Evolutionary conservation across 1,140 invertebrate genomes (phyloP), one percentile per base, ranked within the genome.

Genomic region (Uloborus diversus): DNA sequence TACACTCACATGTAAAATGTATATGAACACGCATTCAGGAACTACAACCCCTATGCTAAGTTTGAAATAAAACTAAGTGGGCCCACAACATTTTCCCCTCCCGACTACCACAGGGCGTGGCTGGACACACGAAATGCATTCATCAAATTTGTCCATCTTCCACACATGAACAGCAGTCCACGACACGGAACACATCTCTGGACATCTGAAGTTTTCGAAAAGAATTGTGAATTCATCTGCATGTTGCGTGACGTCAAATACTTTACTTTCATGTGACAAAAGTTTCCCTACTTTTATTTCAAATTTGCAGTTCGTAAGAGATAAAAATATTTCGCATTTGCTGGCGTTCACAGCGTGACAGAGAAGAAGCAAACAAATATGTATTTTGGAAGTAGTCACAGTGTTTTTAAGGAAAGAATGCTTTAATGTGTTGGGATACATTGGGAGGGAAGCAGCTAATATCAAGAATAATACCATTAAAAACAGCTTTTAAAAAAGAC

Each of bases 141-240:
- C 73, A 78, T 78, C 73, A 78, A 66, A 59, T 51, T 35, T 23
- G 17, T 17, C 27, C 27, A 30, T 27, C 32, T 17, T 32, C 62
- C 25, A 9, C 35, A 13, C 35, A 25, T 20, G 25, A 32, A 47
- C 30, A 28, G 28, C 42, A 49, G 59, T 13, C 59, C 13, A 62
- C 17, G 17, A 14, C 14, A 32, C 27, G 17, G 7, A 23, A 13
- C 17, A 33, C n/a, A n/a, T n/a, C n/a, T n/a, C n/a, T n/a, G n/a
- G n/a, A n/a, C n/a, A n/a, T n/a, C n/a, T 4, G 20, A 37, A 42
- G 49, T 35, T 59, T 35, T 17, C 33, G 11, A 37, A 56, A 59
- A 71, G 73, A 78, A 65, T 78, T 57, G 73, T 78, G 61, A 62
- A 61, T 65, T 37, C 47, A 65, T 78, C 61, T 78, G 61, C 73